A percentile compares a stretch with the other conserved stretches of the same genome.
These are phyloP conservation scores for Synanthedon myopaeformis DNA, from an alignment of 2,888 invertebrate genomes.

Conservation along the genomic window DNA sequence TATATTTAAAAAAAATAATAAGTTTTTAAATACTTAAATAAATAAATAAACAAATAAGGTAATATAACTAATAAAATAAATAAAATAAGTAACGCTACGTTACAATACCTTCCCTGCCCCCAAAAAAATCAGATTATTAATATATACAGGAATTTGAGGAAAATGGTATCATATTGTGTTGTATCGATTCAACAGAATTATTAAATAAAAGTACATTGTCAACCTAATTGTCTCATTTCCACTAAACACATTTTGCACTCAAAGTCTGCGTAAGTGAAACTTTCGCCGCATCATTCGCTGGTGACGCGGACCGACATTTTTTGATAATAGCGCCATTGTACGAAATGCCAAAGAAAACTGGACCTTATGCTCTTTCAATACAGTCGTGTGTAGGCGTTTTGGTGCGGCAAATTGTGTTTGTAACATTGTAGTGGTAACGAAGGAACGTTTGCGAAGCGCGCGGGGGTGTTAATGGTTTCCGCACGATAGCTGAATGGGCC, in stretches of 20 bases:
- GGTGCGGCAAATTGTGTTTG: neutral
- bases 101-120: too few species aligned
- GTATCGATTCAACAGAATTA: too few species aligned
- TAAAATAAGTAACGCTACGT: too few species aligned
- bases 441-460: conserved; percentile 5
- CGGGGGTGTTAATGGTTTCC: conserved; percentile 24
- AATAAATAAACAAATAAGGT: too few species aligned
- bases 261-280: conserved; percentile 22
- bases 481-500: conserved; percentile 22
- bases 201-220: too few species aligned
- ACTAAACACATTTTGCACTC: neutral
- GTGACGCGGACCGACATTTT: conserved; percentile 6
- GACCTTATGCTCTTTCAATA: conserved; percentile 1
- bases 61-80: too few species aligned
- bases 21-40: too few species aligned
- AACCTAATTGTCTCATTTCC: neutral
- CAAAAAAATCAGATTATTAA: too few species aligned
- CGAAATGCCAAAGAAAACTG: neutral
- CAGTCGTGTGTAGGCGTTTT: conserved; percentile 1
- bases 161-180: too few species aligned
- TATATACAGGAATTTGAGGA: too few species aligned
- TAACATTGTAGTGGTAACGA: conserved; percentile 4
- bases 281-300: conserved; percentile 29
- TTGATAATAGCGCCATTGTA: conserved; percentile 5
- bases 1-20: too few species aligned